Percentiles rank a stretch among this genome's conserved stretches.
Conservation (phyloP, 2,797 vertebrate species). For the Telmatherina bonti region DNA sequence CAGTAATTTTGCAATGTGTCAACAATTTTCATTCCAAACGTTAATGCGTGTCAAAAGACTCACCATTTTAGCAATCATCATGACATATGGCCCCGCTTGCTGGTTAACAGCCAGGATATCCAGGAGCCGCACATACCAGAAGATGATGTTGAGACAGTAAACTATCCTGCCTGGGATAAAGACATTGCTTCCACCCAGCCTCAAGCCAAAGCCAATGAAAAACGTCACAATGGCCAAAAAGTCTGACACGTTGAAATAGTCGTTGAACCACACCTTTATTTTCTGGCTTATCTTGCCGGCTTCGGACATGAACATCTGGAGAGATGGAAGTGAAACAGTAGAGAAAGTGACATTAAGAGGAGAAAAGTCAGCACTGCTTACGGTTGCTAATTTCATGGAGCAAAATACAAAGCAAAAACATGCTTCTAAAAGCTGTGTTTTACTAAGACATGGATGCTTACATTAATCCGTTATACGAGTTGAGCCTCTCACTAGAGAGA, state of each 20-base stretch:
- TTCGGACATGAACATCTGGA: conserved; percentile 98
- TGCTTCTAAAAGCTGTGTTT: not conserved
- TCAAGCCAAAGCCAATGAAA: conserved; percentile 94
- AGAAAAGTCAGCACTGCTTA: not conserved
- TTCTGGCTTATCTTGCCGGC: conserved; percentile 98
- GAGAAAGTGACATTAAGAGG: not conserved
- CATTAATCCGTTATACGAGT: not conserved
- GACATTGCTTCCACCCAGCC: conserved; percentile 85
- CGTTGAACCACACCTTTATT: conserved; percentile 97
- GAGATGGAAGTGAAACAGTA: conserved; percentile 4
- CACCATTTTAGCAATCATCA: conserved; percentile 99
- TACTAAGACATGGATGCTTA: not conserved
- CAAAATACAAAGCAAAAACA: not conserved
- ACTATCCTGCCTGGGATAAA: conserved; percentile 90
- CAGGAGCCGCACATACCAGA: conserved; percentile 98
- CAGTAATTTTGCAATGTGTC: not conserved
- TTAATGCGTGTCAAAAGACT: conserved; percentile 63
- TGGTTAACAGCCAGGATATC: conserved; percentile 98
- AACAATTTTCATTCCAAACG: not conserved
- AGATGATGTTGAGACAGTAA: conserved; percentile 99
- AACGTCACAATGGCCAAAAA: conserved; percentile 95
- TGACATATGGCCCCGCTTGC: conserved; percentile 97
- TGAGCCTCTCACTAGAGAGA: not conserved
- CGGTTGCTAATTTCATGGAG: not conserved
- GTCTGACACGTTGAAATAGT: conserved; percentile 97